Conservation (phyloP, 2,797 vertebrate species). For the Brachymystax lenok region DNA sequence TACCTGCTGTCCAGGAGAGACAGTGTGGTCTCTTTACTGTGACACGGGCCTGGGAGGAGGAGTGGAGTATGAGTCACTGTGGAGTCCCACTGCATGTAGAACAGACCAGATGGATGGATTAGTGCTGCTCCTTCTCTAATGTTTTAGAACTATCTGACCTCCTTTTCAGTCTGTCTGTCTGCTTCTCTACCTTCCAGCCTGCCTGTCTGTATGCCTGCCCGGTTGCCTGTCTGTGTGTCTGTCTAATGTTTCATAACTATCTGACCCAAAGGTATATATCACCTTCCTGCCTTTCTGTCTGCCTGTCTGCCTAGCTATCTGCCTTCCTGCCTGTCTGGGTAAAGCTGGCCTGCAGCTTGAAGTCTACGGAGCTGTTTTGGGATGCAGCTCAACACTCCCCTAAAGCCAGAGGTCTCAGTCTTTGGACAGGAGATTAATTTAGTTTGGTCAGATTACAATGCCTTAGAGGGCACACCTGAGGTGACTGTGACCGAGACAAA, state of each 20-base stretch:
- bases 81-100: slow-evolving; percentile 48
- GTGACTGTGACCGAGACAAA: not conserved
- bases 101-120: slow-evolving; percentile 47
- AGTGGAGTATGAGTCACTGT: slow-evolving; percentile 59
- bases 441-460: slow-evolving; percentile 11
- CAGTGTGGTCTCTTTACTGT: not conserved
- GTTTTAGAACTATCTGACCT: slow-evolving; percentile 16
- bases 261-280: no score
- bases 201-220: no score
- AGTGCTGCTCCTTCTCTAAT: slow-evolving; percentile 34
- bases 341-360: slow-evolving; percentile 19
- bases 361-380: not conserved
- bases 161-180: no score
- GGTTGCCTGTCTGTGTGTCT: not conserved
- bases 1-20: not conserved
- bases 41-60: slow-evolving; percentile 41
- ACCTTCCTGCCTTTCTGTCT: not conserved
- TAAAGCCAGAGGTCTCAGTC: slow-evolving; percentile 5
- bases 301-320: no score
- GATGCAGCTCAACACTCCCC: not conserved
- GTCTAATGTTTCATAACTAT: not conserved
- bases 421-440: slow-evolving; percentile 39
- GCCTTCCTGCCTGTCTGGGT: not conserved
- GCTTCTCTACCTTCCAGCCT: no score
- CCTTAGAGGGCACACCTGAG: not conserved